phyloP scores from a whole-genome alignment of 2,888 invertebrate species.

The Sesia apiformis region DNA sequence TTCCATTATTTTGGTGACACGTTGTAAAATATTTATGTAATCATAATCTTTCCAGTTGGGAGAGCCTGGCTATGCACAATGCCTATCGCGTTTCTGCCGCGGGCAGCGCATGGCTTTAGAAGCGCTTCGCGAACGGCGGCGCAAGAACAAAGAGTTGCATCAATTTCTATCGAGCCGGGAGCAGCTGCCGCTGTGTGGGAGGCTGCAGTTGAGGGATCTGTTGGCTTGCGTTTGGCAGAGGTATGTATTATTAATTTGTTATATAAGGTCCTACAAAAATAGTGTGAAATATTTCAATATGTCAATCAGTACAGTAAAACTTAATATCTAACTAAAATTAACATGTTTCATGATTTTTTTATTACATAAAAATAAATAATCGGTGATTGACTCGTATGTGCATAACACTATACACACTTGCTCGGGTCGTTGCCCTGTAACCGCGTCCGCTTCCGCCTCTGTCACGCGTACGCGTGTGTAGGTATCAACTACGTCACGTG shows the following conservation, averaged over 20 bases:
- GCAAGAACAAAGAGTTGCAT: slow-evolving; percentile 86
- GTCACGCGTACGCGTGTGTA: no score
- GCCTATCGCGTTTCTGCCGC: slow-evolving; percentile 87
- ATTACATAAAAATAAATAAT: no score
- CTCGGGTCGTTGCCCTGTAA: no score
- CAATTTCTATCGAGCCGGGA: slow-evolving; percentile 85
- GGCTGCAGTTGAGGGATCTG: slow-evolving; percentile 89
- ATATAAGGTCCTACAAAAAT: no score
- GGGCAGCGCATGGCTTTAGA: slow-evolving; percentile 92
- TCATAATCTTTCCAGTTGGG: slow-evolving; percentile 68
- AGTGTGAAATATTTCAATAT: no score
- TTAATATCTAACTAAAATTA: background rate
- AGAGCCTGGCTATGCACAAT: slow-evolving; percentile 82
- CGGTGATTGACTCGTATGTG: no score
- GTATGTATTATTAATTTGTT: slow-evolving; percentile 16
- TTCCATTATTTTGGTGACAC: no score
- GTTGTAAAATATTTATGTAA: no score
- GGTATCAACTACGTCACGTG: no score
- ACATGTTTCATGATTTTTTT: background rate
- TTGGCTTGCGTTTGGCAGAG: slow-evolving; percentile 69
- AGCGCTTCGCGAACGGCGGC: slow-evolving; percentile 81
- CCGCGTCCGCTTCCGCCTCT: no score
- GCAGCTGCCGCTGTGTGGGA: slow-evolving; percentile 85
- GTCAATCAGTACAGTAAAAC: no score
- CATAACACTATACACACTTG: no score